These are phyloP conservation scores for Spilosoma lubricipeda DNA, from an alignment of 2,888 invertebrate species.

Conservation along the genomic window DNA sequence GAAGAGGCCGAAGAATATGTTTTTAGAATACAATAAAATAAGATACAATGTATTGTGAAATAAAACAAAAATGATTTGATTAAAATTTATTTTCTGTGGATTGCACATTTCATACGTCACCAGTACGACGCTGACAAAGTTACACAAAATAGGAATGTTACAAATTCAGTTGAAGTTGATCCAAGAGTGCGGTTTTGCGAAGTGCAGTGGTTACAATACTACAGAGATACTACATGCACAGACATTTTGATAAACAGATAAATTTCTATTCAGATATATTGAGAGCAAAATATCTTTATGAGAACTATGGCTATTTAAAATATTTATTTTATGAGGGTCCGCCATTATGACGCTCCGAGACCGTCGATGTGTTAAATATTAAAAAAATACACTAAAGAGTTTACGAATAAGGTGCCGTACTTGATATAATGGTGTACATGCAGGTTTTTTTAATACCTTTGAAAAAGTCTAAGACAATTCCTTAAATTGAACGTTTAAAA, in stretches of 20 bases:
- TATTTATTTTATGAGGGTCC: background rate
- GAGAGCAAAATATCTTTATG: constrained; percentile 1
- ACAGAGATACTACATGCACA: constrained; percentile 14
- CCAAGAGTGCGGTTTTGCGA: constrained; percentile 10
- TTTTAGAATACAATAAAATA: no score
- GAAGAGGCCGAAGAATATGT: no score
- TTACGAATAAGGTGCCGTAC: no score
- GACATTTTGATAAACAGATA: constrained; percentile 10
- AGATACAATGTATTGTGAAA: background rate
- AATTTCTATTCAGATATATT: background rate
- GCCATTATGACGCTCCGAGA: background rate
- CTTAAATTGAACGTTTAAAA: no score
- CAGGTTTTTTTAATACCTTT: no score
- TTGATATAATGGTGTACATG: no score
- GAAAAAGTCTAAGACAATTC: no score
- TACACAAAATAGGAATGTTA: constrained; percentile 49
- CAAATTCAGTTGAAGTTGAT: constrained; percentile 14
- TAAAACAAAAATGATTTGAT: constrained; percentile 37
- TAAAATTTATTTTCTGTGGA: constrained; percentile 44
- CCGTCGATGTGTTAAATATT: background rate
- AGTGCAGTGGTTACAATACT: constrained; percentile 12
- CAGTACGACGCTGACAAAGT: constrained; percentile 32
- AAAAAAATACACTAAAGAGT: background rate
- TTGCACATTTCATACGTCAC: constrained; percentile 40
- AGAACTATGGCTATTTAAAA: background rate